Conservation (phyloP, 2,888 invertebrate genomes). For the Abrostola tripartita region DNA sequence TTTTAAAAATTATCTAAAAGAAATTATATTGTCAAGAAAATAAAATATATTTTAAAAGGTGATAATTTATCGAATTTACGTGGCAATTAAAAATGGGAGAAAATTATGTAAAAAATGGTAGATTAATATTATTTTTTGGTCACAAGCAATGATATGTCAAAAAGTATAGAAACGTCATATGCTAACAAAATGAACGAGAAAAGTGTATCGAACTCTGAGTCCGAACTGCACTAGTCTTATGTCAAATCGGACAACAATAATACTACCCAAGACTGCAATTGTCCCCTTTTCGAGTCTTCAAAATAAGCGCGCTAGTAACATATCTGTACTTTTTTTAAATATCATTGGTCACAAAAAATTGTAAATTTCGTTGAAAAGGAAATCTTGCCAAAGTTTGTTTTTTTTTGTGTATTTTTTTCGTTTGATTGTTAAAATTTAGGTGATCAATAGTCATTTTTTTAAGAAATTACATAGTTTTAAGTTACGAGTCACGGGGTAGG, state of each 20-base stretch:
- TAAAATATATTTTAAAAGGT: constrained; percentile 65
- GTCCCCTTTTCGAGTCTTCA: no score
- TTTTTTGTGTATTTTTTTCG: constrained; percentile 40
- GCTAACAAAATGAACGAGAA: no score
- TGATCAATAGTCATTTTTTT: constrained; percentile 61
- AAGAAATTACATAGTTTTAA: constrained; percentile 55
- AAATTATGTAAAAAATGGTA: constrained; percentile 60
- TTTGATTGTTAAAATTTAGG: constrained; percentile 55
- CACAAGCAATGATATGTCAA: no score
- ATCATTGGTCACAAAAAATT: constrained; percentile 65
- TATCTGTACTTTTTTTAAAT: no score
- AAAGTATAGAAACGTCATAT: no score
- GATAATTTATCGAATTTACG: constrained; percentile 86
- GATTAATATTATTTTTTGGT: constrained; percentile 57
- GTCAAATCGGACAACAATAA: no score
- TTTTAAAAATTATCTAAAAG: constrained; percentile 40
- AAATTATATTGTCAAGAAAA: constrained; percentile 49
- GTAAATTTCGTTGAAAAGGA: constrained; percentile 55
- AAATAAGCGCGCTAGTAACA: no score
- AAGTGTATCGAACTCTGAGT: no score
- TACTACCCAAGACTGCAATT: no score
- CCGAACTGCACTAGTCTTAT: no score
- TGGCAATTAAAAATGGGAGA: constrained; percentile 71
- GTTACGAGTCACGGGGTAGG: constrained; percentile 49
- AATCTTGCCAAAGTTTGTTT: constrained; percentile 78